Conservation (phyloP, 2,797 vertebrate species). For the Eulemur rubriventer region DNA sequence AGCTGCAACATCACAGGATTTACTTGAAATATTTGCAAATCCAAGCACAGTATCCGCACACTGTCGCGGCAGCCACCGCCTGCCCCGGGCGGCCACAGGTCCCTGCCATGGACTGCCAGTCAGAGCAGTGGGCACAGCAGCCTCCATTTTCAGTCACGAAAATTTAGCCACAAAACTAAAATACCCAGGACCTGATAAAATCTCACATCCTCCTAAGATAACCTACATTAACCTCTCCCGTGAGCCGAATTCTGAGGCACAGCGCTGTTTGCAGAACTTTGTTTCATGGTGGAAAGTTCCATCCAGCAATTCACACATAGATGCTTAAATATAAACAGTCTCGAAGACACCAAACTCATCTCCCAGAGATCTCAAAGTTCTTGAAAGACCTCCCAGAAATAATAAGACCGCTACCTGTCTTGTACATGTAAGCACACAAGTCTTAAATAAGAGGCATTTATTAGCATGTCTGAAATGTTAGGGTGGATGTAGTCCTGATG, state of each 20-base stretch:
- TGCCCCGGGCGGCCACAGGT: rapidly evolving
- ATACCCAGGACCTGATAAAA: neutral
- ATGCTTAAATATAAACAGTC: neutral
- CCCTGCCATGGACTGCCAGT: rapidly evolving
- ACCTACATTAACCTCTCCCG: slow-evolving; percentile 3
- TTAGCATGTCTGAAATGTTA: neutral
- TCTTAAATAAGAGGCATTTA: neutral
- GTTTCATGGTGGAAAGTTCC: slow-evolving; percentile 56
- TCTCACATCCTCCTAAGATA: slow-evolving; percentile 21
- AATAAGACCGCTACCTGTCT: neutral
- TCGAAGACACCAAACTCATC: neutral
- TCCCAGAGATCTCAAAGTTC: neutral
- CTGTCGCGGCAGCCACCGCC: rapidly evolving
- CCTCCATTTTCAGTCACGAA: neutral
- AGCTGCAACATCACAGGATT: neutral
- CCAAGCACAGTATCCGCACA: rapidly evolving
- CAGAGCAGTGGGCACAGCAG: neutral
- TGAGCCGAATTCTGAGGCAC: neutral
- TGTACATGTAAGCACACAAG: neutral
- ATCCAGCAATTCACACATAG: neutral
- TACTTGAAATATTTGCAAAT: neutral
- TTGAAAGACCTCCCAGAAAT: neutral
- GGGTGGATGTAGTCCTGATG: neutral
- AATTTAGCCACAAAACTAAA: slow-evolving; percentile 16
- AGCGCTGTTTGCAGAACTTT: neutral